phyloP scores from a whole-genome alignment of 2,113 vertebrate species.

The Turdus rufiventris region DNA sequence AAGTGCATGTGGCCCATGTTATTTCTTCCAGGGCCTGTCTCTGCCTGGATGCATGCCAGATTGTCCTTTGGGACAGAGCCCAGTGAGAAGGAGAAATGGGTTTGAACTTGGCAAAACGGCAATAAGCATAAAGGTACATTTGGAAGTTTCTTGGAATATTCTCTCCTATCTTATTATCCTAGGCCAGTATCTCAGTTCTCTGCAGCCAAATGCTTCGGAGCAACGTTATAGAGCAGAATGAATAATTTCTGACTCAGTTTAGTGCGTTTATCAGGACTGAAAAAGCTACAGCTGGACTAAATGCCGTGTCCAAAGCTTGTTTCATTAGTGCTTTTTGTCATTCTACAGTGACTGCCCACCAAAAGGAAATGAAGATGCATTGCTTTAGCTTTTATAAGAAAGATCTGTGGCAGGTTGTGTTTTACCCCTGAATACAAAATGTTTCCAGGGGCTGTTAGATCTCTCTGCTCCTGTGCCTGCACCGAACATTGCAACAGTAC shows the following conservation, averaged over 20 bases:
- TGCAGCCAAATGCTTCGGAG: not conserved
- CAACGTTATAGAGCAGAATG: not conserved
- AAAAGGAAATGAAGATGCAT: not conserved
- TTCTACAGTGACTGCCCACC: not conserved
- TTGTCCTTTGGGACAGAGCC: constrained; percentile 33
- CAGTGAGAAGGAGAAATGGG: not conserved
- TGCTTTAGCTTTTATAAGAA: not conserved
- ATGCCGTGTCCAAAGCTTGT: not conserved
- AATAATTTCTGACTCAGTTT: not conserved
- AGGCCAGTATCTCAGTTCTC: not conserved
- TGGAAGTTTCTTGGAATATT: not conserved
- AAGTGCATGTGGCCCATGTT: not conserved
- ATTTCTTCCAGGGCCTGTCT: constrained; percentile 10
- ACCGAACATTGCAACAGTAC: not conserved
- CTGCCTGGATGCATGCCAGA: constrained; percentile 5
- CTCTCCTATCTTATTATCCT: not conserved
- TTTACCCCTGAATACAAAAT: not conserved
- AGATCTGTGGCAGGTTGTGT: not conserved
- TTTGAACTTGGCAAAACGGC: constrained; percentile 57
- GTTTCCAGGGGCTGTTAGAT: not conserved
- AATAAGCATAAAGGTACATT: constrained; percentile 39
- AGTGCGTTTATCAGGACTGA: not conserved
- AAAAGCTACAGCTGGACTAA: not conserved
- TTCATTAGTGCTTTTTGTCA: not conserved
- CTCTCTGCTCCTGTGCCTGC: not conserved